phyloP scores from a whole-genome alignment of 2,797 vertebrate species.

The Remorina albescens region DNA sequence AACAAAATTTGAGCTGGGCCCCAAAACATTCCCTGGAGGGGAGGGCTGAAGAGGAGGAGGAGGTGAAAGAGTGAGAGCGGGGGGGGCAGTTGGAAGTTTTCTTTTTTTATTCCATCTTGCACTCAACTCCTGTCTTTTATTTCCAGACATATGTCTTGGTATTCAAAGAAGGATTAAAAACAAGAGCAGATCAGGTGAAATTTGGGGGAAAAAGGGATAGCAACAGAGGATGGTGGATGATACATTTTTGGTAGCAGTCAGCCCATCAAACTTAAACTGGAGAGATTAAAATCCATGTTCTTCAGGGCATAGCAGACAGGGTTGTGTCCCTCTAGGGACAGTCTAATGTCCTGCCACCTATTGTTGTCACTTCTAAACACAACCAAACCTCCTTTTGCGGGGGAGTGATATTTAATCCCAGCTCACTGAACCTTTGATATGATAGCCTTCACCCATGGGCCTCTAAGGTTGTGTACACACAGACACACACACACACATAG shows the following conservation, averaged over 20 bases:
- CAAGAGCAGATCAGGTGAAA: slow-evolving; percentile 42
- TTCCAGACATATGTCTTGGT: slow-evolving; percentile 59
- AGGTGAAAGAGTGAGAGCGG: slow-evolving; percentile 36
- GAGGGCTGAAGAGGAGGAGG: slow-evolving; percentile 45
- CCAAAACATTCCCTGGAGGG: slow-evolving; percentile 85
- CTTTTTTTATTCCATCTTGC: slow-evolving; percentile 62
- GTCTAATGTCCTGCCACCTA: slow-evolving; percentile 74
- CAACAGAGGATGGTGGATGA: neutral
- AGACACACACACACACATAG: slow-evolving; percentile 43
- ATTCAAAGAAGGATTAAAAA: slow-evolving; percentile 51
- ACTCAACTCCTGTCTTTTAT: slow-evolving; percentile 67
- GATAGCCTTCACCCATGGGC: slow-evolving; percentile 79
- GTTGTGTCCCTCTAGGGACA: slow-evolving; percentile 81
- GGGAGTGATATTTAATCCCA: slow-evolving; percentile 81
- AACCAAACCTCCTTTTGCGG: slow-evolving; percentile 67
- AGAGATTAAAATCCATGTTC: slow-evolving; percentile 64
- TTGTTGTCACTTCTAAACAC: slow-evolving; percentile 83
- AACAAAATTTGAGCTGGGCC: slow-evolving; percentile 87
- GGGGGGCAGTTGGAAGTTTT: slow-evolving; percentile 54
- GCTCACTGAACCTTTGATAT: slow-evolving; percentile 84
- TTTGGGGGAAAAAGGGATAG: neutral
- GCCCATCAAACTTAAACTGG: slow-evolving; percentile 52
- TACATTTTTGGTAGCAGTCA: slow-evolving; percentile 38
- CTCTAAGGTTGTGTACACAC: slow-evolving; percentile 68
- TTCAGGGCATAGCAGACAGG: slow-evolving; percentile 64